These are phyloP conservation scores for Tichodroma muraria DNA, from an alignment of 2,113 vertebrate species.

Conservation along the genomic window DNA sequence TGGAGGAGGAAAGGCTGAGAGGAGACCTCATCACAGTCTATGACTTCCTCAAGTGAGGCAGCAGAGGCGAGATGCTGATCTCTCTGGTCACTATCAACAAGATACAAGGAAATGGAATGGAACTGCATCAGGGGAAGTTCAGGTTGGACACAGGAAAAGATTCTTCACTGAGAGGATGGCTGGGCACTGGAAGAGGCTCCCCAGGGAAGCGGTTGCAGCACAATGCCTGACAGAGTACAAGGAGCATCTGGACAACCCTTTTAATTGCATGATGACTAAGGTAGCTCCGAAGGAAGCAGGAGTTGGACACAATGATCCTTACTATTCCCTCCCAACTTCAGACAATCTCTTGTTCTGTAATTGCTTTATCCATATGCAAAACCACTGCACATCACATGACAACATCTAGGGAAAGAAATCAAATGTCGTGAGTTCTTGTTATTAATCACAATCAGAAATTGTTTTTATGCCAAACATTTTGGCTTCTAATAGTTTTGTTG, in stretches of 20 bases:
- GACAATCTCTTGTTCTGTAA: background rate
- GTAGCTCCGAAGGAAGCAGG: background rate
- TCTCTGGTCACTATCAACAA: background rate
- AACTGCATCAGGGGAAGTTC: background rate
- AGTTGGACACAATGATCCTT: background rate
- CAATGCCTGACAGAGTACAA: background rate
- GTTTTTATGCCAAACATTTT: background rate
- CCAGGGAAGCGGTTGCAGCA: background rate
- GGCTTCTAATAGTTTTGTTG: background rate
- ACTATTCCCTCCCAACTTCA: background rate
- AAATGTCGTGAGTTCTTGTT: background rate
- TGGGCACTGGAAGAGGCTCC: background rate
- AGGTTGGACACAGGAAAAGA: background rate
- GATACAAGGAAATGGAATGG: background rate
- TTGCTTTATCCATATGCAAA: background rate
- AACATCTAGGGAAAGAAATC: background rate
- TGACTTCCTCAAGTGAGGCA: background rate
- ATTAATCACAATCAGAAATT: background rate
- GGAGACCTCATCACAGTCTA: background rate
- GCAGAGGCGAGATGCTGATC: rapidly evolving
- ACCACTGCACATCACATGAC: background rate
- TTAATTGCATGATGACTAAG: background rate
- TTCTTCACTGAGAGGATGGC: background rate
- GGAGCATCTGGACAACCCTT: background rate
- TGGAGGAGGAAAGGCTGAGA: background rate